Evolutionary conservation across 53 echinoderm and acorn worm genomes (phyloP), one percentile per base, ranked within the genome.

Genomic region (Pentamera pediparva): DNA sequence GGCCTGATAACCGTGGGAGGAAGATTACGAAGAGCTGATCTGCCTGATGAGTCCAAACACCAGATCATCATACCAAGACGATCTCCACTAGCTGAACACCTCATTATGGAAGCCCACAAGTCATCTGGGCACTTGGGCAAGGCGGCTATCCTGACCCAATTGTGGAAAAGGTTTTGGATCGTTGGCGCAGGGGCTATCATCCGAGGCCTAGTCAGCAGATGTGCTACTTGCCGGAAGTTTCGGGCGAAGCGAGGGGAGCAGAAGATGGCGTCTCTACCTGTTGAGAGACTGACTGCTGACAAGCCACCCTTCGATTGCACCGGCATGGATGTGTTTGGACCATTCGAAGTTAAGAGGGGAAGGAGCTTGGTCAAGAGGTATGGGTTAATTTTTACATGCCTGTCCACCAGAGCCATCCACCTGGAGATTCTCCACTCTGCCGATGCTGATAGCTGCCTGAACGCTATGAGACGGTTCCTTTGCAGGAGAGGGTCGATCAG

Each of bases 101-200:
- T 78, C 17, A 51, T 80, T 62, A 52, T 75, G 50, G 67, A 85
- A 20, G 35, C 39, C 32, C 85, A 80, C 54, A 62, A 75, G 33
- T 26, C 4, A 39, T 39, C 45, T 13, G 79, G 85, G 36, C 85
- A 85, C 54, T 53, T 74, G 35, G 75, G 80, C 31, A 86, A 76
- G 52, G 55, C 82, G 19, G 35, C 59, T 32, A 59, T 86, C 19
- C 62, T 86, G 18, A 75, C 77, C 15, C 36, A 27, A 24, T 27
- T 81, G 29, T 76, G 81, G 57, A 52, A 69, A 63, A 47, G 69
- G 32, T 76, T 32, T 51, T 81, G 86, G 80, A 29, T 85, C 19
- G 36, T 61, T 18, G 80, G 56, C 48, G 85, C 58, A 13, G 61
- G 34, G 45, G 39, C 39, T 55, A 33, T 35, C n/a, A 59, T 83